A percentile compares a stretch with the other conserved stretches of the same genome.
Conservation (phyloP, 2,797 vertebrate genomes). For the Mormyrus proboscirostris region DNA sequence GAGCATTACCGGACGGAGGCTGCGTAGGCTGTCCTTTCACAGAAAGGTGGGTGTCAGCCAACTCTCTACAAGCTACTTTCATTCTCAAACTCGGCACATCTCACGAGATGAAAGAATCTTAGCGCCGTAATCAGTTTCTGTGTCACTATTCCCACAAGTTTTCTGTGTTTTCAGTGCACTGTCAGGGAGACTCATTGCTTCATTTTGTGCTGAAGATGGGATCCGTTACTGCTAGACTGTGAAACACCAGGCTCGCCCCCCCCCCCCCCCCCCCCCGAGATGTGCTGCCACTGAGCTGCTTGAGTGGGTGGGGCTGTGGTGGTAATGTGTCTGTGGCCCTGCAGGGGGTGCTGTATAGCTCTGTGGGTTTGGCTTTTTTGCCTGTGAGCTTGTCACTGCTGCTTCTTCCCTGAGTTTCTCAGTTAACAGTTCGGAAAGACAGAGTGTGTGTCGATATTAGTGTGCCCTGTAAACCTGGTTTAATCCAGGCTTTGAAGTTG, state of each 20-base stretch:
- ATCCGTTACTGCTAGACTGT: neutral
- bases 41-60: neutral
- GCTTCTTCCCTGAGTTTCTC: neutral
- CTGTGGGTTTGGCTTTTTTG: neutral
- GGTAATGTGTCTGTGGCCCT: neutral
- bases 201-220: neutral
- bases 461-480: neutral
- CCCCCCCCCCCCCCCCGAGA: neutral
- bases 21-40: neutral
- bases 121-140: neutral
- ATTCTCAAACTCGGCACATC: neutral
- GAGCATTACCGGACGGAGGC: neutral
- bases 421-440: neutral
- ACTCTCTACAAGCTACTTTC: neutral
- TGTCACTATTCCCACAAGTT: neutral
- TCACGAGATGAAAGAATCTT: neutral
- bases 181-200: neutral
- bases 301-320: neutral
- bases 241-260: neutral
- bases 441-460: neutral
- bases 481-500: neutral
- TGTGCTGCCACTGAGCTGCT: neutral
- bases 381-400: neutral
- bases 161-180: neutral
- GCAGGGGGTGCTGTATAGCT: neutral